Evolutionary conservation across 1,140 invertebrate genomes (phyloP), one percentile per base, ranked within the genome.

Genomic region (Zophobas atratus): DNA sequence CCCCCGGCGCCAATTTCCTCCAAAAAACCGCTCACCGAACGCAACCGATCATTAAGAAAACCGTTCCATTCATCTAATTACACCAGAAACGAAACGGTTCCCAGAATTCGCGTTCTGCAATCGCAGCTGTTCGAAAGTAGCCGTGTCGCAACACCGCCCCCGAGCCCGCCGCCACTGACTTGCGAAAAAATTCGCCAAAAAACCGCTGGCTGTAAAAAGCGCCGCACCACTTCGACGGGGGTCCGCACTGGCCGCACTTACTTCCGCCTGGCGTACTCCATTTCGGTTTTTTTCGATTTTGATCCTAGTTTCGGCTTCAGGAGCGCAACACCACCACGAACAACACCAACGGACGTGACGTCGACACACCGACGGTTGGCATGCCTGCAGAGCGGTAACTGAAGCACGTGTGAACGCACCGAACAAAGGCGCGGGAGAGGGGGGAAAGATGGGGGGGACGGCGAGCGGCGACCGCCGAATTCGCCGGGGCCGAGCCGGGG

Each of bases 241-340:
- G 20, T 20, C 20, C 20, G 20, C 20, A 20, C 20, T 20, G 20
- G 20, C 20, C 20, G 20, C 20, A 70, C 75, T 63, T 53, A 76
- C 75, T 63, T 76, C 48, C 75, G 75, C 35, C 75, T 67, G 48
- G 75, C 75, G 57, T 70, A 70, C 49, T 76, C 75, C 75, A 76
- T 76, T 60, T 70, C 35, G 38, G 32, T 38, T 72, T 34, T 34
- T 46, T 71, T 48, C 43, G 39, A 5, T 46, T 33, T 20, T 20
- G 20, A 20, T 20, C 20, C 20, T 20, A 20, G 20, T 20, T 20
- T 20, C 20, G 20, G 20, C 33, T 35, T 34, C 20, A 60, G 6
- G 32, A 5, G 51, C 35, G 8, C n/a, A 73, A 73, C 53, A 73
- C 39, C 60, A 67, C 38, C 60, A 67, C 60, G 20, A 39, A 60